These are phyloP conservation scores for Muscina levida DNA, from an alignment of 2,888 invertebrate genomes.

Conservation along the genomic window DNA sequence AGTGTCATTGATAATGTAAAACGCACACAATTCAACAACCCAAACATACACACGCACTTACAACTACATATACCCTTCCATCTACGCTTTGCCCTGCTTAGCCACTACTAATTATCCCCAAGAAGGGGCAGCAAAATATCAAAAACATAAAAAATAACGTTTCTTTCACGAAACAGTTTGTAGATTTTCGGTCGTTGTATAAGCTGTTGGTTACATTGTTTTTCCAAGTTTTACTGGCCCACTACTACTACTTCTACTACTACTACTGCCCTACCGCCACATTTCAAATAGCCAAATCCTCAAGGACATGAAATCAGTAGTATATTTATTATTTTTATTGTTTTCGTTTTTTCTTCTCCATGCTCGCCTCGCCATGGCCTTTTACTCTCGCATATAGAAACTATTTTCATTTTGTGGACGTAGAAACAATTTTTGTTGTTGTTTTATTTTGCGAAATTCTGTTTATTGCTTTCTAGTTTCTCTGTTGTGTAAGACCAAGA, in stretches of 20 bases:
- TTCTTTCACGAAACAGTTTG: too few species aligned
- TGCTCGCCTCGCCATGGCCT: too few species aligned
- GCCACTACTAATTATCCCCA: neutral
- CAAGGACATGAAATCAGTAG: conserved; percentile 20
- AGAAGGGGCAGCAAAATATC: too few species aligned
- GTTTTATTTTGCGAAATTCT: too few species aligned
- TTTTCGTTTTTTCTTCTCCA: neutral
- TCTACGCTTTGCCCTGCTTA: neutral
- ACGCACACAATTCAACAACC: neutral
- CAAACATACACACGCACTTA: neutral
- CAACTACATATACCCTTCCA: neutral
- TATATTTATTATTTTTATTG: conserved; percentile 5
- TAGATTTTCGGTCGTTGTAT: too few species aligned
- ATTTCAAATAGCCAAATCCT: neutral
- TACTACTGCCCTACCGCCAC: neutral
- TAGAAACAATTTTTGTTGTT: too few species aligned
- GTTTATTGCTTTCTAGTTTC: too few species aligned
- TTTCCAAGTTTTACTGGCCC: neutral
- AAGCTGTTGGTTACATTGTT: neutral
- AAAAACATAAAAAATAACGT: neutral
- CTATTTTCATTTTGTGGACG: too few species aligned
- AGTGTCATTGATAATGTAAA: conserved; percentile 4
- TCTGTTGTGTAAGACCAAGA: too few species aligned
- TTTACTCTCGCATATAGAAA: too few species aligned
- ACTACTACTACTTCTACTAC: neutral